Evolutionary conservation across 2,888 invertebrate genomes (phyloP).

Genomic region (Pheosia tremula): DNA sequence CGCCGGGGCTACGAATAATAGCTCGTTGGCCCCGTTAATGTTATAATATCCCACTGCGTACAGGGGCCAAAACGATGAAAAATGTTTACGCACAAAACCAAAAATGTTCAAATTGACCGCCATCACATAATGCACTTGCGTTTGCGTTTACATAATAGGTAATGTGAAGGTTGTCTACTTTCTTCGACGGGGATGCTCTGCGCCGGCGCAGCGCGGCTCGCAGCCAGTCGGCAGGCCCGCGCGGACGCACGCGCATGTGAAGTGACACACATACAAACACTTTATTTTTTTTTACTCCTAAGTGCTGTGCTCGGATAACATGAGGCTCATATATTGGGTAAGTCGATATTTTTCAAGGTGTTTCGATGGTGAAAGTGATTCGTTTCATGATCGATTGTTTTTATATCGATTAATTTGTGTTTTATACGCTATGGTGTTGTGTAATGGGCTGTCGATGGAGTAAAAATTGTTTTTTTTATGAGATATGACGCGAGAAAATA

Average conservation of each 20-base stretch:
- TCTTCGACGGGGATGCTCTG: slow-evolving; percentile 73
- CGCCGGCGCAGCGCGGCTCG: slow-evolving; percentile 28
- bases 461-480: not conserved
- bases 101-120: slow-evolving; percentile 10
- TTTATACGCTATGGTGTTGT: not conserved
- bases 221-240: slow-evolving; percentile 69
- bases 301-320: slow-evolving; percentile 78
- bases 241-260: slow-evolving; percentile 77
- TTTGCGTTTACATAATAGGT: slow-evolving; percentile 74
- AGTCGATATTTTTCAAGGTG: slow-evolving; percentile 47
- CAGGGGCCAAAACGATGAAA: not conserved
- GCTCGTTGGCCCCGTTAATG: no score
- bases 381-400: not conserved
- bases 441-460: slow-evolving; percentile 5
- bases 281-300: slow-evolving; percentile 52
- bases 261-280: slow-evolving; percentile 49
- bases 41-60: no score
- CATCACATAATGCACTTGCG: slow-evolving; percentile 66
- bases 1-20: no score
- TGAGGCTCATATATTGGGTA: slow-evolving; percentile 80
- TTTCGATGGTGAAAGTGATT: slow-evolving; percentile 7
- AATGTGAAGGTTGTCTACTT: slow-evolving; percentile 78
- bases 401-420: slow-evolving; percentile 6
- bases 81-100: slow-evolving; percentile 14
- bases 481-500: no score